Conservation (phyloP, 2,113 vertebrate species). For the Anthoscopus minutus region DNA sequence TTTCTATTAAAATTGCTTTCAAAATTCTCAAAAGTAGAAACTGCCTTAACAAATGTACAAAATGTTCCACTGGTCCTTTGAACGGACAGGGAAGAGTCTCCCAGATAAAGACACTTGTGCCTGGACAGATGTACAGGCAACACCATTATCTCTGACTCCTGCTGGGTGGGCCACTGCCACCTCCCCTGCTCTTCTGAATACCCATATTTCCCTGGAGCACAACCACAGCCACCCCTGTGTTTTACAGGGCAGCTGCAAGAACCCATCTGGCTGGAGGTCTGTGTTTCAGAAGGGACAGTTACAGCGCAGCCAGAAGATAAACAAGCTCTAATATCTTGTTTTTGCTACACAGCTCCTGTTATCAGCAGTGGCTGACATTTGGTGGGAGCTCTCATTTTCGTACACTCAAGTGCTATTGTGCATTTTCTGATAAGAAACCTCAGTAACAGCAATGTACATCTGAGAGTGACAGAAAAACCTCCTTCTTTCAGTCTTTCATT, state of each 20-base stretch:
- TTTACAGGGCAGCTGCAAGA: background rate
- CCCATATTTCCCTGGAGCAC: background rate
- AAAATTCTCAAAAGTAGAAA: background rate
- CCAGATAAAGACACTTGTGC: background rate
- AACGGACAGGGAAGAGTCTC: background rate
- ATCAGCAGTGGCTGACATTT: slow-evolving; percentile 50
- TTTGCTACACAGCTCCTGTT: slow-evolving; percentile 3
- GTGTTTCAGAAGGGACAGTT: background rate
- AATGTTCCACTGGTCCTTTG: background rate
- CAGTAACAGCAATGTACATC: background rate
- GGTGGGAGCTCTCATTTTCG: background rate
- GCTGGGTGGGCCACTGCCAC: background rate
- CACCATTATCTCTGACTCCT: background rate
- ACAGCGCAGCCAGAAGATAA: background rate
- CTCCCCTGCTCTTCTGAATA: background rate
- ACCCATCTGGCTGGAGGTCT: background rate
- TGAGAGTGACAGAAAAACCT: background rate
- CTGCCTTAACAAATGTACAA: background rate
- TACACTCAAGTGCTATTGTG: background rate
- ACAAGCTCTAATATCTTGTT: slow-evolving; percentile 12
- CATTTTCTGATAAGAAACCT: slow-evolving; percentile 55
- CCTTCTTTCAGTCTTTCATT: background rate
- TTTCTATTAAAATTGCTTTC: rapidly evolving
- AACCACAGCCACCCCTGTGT: background rate
- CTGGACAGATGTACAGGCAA: background rate